Evolutionary conservation across 2,888 invertebrate genomes (phyloP).

Genomic region (Eristalis intricaria): DNA sequence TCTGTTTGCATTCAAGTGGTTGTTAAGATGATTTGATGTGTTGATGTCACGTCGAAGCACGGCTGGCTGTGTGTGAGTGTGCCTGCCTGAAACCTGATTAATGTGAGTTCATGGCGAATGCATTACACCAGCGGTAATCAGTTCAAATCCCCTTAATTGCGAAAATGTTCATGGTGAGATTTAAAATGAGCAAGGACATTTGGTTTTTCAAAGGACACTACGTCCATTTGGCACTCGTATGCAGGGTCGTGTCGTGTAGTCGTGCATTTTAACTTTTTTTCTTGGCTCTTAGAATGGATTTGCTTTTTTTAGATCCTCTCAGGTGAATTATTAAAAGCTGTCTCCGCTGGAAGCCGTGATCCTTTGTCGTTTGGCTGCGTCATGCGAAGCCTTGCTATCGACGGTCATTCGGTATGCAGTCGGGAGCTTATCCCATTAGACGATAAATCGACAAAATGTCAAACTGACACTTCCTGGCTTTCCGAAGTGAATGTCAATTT

Average conservation of each 20-base stretch:
- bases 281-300: too few species aligned
- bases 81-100: background rate
- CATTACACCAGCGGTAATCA: conserved; percentile 8
- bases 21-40: conserved; percentile 41
- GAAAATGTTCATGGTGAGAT: background rate
- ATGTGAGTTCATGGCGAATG: background rate
- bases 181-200: background rate
- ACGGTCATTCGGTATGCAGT: background rate
- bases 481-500: background rate
- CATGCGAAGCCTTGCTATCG: background rate
- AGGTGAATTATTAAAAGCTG: background rate
- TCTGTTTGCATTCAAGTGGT: conserved; percentile 20
- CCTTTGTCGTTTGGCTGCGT: background rate
- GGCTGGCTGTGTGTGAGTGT: background rate
- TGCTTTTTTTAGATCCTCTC: too few species aligned
- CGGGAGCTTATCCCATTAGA: background rate
- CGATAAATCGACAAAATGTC: conserved; percentile 3
- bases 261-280: too few species aligned
- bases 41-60: conserved; percentile 8
- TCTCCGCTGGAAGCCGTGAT: background rate
- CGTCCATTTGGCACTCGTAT: too few species aligned
- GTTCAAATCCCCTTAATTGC: conserved; percentile 4
- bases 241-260: too few species aligned
- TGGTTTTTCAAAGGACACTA: too few species aligned
- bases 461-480: background rate